Percentiles rank a stretch among this genome's conserved stretches.
These are phyloP conservation scores for Cephus pygmeus DNA, from an alignment of 2,888 invertebrate species.

Conservation along the genomic window DNA sequence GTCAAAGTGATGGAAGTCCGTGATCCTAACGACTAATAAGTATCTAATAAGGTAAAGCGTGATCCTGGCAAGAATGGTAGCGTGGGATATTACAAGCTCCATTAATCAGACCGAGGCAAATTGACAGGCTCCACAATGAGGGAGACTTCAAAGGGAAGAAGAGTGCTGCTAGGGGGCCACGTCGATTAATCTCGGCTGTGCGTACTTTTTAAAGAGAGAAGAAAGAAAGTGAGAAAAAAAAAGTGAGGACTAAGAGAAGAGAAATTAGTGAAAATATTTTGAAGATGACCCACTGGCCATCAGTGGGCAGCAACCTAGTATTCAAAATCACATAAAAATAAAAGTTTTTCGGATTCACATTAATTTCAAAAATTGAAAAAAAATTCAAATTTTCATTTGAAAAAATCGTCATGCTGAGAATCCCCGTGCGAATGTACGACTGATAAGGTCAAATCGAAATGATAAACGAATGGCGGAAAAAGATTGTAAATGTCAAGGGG, in stretches of 20 bases:
- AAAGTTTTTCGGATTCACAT: background rate
- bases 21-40: slow-evolving; percentile 43
- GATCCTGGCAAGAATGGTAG: slow-evolving; percentile 38
- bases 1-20: slow-evolving; percentile 8
- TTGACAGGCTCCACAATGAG: slow-evolving; percentile 49
- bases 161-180: slow-evolving; percentile 40
- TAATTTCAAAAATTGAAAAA: background rate
- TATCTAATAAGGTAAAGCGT: slow-evolving; percentile 43
- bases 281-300: background rate
- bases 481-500: background rate
- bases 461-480: background rate
- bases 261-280: background rate
- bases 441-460: background rate
- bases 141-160: slow-evolving; percentile 46
- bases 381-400: background rate
- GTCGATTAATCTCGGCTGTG: slow-evolving; percentile 51
- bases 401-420: background rate
- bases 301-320: too few species aligned
- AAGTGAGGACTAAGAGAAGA: background rate
- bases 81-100: slow-evolving; percentile 50
- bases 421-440: background rate
- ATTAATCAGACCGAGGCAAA: slow-evolving; percentile 53
- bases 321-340: background rate
- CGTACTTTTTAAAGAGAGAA: slow-evolving; percentile 35
- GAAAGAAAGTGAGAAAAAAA: slow-evolving; percentile 14